A percentile compares a stretch with the other conserved stretches of the same genome.
Conservation (phyloP, 2,888 invertebrate genomes). For the Drosophila peninsularis region DNA sequence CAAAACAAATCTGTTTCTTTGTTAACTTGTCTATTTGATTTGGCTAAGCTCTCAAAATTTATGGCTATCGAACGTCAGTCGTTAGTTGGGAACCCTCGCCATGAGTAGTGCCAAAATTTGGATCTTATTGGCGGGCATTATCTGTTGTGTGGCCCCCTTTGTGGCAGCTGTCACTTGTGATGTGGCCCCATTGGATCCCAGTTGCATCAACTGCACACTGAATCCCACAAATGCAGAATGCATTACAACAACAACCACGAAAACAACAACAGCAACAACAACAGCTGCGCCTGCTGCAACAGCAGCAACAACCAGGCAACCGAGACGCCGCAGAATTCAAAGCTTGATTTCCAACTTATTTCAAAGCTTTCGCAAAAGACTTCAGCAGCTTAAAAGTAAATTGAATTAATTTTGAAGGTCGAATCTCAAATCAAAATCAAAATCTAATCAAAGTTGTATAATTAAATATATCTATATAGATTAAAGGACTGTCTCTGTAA, state of each 20-base stretch:
- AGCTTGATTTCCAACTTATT: neutral
- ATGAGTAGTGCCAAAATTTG: slow-evolving; percentile 34
- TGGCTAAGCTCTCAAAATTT: slow-evolving; percentile 4
- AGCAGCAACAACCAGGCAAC: neutral
- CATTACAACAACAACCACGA: slow-evolving; percentile 1
- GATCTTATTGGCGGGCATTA: slow-evolving; percentile 20
- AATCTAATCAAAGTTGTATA: neutral
- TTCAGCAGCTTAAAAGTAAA: slow-evolving; percentile 11
- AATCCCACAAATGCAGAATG: slow-evolving; percentile 33
- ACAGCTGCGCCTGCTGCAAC: slow-evolving; percentile 9
- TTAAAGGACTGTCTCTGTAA: neutral
- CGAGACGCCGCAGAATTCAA: slow-evolving; percentile 8
- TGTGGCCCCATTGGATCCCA: slow-evolving; percentile 33
- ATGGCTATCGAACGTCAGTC: slow-evolving; percentile 15
- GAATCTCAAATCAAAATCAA: neutral
- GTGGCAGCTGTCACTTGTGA: slow-evolving; percentile 39
- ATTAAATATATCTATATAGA: neutral
- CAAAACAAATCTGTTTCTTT: slow-evolving; percentile 27
- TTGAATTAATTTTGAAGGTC: slow-evolving; percentile 17
- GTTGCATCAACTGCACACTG: slow-evolving; percentile 31
- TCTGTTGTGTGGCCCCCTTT: slow-evolving; percentile 15
- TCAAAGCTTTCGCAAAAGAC: neutral
- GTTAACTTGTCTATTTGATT: slow-evolving; percentile 1
- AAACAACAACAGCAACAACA: neutral
- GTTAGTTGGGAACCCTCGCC: neutral